These are phyloP conservation scores for Steinernema scapterisci DNA, from an alignment of 2,888 invertebrate genomes.

Conservation along the genomic window DNA sequence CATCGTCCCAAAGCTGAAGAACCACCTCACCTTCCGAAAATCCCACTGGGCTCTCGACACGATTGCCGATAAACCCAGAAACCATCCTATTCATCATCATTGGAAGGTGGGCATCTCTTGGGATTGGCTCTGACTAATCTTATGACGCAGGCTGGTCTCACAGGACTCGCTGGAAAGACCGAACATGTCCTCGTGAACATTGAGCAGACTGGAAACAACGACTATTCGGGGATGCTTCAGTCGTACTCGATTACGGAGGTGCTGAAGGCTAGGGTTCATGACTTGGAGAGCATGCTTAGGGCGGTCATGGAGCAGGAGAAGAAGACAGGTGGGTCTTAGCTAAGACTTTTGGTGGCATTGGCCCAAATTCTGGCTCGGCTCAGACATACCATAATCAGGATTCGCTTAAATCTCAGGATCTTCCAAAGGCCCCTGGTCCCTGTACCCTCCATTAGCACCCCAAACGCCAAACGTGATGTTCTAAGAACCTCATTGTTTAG, in stretches of 20 bases:
- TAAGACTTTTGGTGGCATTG: too few relatives aligned
- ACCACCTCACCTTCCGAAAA: constrained; percentile 42
- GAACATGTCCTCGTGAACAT: constrained; percentile 63
- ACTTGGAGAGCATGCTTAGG: constrained; percentile 62
- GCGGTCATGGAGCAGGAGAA: constrained; percentile 62
- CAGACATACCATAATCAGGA: too few relatives aligned
- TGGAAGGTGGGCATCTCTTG: constrained; percentile 49
- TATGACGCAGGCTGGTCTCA: constrained; percentile 46
- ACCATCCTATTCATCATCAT: constrained; percentile 55
- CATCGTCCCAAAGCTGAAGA: constrained; percentile 14
- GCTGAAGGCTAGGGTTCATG: constrained; percentile 54
- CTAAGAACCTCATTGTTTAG: too few relatives aligned
- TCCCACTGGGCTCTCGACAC: constrained; percentile 54
- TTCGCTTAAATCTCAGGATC: too few relatives aligned
- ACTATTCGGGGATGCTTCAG: constrained; percentile 64
- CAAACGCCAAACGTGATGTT: too few relatives aligned
- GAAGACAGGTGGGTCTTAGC: constrained; percentile 52
- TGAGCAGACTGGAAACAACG: constrained; percentile 60
- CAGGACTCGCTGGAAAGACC: constrained; percentile 51
- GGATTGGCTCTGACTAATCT: neutral
- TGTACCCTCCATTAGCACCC: too few relatives aligned
- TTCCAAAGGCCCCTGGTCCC: too few relatives aligned
- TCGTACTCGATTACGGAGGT: constrained; percentile 61
- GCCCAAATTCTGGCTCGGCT: too few relatives aligned
- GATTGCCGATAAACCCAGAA: constrained; percentile 47